phyloP scores from a whole-genome alignment of 2,113 vertebrate genomes.

The Actenoides lindsayi region DNA sequence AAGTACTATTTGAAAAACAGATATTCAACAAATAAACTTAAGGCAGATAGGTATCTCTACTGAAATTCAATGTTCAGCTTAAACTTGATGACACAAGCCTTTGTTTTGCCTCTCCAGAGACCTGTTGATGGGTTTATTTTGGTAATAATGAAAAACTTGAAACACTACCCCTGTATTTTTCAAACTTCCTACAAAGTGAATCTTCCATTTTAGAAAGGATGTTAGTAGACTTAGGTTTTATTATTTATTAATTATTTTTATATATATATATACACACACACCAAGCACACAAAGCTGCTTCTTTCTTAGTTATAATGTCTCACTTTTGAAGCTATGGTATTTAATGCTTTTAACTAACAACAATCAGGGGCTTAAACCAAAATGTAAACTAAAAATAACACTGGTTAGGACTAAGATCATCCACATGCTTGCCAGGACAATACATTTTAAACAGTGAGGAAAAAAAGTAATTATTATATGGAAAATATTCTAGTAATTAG shows the following conservation, averaged over 20 bases:
- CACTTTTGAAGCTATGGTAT: background rate
- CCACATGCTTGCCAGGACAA: background rate
- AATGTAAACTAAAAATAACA: background rate
- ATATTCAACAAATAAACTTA: background rate
- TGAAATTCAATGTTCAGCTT: background rate
- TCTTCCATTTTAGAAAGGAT: background rate
- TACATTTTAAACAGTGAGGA: background rate
- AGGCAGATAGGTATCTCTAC: background rate
- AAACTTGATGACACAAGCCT: background rate
- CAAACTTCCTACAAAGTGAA: background rate
- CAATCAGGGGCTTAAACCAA: background rate
- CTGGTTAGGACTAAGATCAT: background rate
- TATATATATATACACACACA: background rate
- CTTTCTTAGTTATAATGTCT: background rate
- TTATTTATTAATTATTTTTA: background rate
- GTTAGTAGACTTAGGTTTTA: background rate
- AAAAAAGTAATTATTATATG: background rate
- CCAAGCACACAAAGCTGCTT: background rate
- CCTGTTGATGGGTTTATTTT: background rate
- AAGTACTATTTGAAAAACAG: background rate
- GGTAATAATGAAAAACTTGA: background rate
- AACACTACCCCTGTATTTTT: background rate
- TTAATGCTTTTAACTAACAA: background rate
- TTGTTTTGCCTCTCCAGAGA: background rate
- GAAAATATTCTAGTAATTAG: background rate